Conservation (phyloP, 2,113 vertebrate species). For the Laticauda colubrina region DNA sequence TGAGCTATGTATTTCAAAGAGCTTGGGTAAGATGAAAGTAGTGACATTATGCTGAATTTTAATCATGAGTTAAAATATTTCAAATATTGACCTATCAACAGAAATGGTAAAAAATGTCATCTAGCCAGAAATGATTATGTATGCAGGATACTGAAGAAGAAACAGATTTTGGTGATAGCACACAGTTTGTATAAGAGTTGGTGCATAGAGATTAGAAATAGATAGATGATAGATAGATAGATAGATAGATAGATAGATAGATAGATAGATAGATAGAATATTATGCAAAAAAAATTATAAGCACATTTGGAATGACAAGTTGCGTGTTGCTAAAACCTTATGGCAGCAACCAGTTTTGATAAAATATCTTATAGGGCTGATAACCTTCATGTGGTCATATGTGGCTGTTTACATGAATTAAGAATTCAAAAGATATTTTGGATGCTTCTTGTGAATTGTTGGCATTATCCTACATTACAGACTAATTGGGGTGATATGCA, state of each 20-base stretch:
- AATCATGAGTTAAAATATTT: not conserved
- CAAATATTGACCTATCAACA: not conserved
- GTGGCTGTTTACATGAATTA: not conserved
- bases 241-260: not conserved
- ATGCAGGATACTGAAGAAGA: not conserved
- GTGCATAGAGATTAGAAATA: not conserved
- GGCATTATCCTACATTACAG: not conserved
- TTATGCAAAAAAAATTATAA: not conserved
- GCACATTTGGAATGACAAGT: not conserved
- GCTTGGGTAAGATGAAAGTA: not conserved
- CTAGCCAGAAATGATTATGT: not conserved
- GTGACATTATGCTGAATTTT: not conserved
- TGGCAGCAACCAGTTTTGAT: not conserved
- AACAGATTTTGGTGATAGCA: not conserved
- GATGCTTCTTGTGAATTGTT: not conserved
- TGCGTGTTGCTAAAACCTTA: not conserved
- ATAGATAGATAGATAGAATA: not conserved
- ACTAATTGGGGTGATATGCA: not conserved
- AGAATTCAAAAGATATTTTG: not conserved
- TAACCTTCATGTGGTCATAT: too few relatives aligned
- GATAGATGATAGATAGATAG: not conserved
- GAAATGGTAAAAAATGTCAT: not conserved
- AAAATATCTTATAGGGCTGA: not conserved
- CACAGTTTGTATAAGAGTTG: not conserved
- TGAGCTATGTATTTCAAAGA: not conserved